phyloP scores from a whole-genome alignment of 2,113 vertebrate species.

The Macquaria australasica region DNA sequence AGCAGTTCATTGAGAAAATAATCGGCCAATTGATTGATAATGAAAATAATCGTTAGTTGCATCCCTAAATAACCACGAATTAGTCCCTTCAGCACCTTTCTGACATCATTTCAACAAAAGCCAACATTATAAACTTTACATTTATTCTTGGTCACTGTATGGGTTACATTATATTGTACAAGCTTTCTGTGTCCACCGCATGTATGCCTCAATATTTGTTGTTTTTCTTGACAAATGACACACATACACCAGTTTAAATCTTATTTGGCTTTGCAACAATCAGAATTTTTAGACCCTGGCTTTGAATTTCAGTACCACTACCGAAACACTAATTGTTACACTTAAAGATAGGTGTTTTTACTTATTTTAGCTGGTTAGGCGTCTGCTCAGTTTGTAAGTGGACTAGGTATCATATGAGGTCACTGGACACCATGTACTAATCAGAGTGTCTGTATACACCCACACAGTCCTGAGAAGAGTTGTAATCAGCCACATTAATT shows the following conservation, averaged over 20 bases:
- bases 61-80: background rate
- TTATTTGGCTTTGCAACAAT: background rate
- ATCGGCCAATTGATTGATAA: background rate
- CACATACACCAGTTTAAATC: too few species aligned
- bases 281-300: background rate
- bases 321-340: too few species aligned
- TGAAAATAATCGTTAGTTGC: background rate
- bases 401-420: background rate
- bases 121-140: background rate
- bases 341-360: background rate
- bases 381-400: background rate
- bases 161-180: background rate
- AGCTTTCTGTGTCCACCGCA: background rate
- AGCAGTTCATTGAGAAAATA: background rate
- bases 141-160: background rate
- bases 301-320: background rate
- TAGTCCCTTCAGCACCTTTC: background rate
- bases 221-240: background rate
- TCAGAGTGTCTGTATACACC: background rate
- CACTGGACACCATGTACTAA: background rate
- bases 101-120: background rate
- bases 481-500: background rate
- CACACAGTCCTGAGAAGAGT: background rate
- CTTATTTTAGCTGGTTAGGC: background rate
- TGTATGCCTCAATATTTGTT: background rate